These are phyloP conservation scores for Bovichtus variegatus DNA, from an alignment of 2,797 vertebrate genomes.

Conservation along the genomic window DNA sequence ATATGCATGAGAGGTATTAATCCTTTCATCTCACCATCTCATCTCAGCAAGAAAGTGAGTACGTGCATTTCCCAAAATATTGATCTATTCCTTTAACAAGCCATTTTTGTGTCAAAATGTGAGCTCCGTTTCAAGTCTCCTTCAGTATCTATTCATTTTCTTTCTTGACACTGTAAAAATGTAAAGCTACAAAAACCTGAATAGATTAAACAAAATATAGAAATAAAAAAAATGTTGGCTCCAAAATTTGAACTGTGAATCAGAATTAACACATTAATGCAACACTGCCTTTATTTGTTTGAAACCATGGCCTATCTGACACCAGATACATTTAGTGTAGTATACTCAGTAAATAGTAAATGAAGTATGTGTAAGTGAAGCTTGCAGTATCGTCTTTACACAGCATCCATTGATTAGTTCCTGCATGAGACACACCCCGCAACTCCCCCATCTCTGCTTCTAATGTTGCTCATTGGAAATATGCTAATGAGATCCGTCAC, in stretches of 20 bases:
- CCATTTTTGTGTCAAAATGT: neutral
- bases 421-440: conserved; percentile 70
- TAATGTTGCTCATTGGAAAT: conserved; percentile 91
- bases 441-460: conserved; percentile 74
- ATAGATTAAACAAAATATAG: neutral
- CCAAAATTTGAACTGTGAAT: neutral
- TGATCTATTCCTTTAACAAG: neutral
- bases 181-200: neutral
- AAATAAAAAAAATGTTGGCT: conserved; percentile 1
- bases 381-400: conserved; percentile 52
- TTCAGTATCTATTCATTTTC: neutral
- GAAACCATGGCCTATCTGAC: conserved; percentile 3
- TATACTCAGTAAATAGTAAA: conserved; percentile 30
- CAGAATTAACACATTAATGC: conserved; percentile 21
- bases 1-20: neutral
- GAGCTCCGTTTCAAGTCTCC: conserved; percentile 3
- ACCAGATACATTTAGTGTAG: conserved; percentile 12
- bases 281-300: conserved; percentile 5
- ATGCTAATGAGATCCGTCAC: conserved; percentile 93
- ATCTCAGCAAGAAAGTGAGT: neutral
- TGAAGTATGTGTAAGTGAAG: conserved; percentile 38
- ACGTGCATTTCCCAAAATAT: neutral
- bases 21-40: neutral
- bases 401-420: conserved; percentile 85
- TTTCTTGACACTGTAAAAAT: conserved; percentile 1